Base-by-base conservation (phyloP, 2,113 vertebrate species). In the Nanorana parkeri region DNA sequence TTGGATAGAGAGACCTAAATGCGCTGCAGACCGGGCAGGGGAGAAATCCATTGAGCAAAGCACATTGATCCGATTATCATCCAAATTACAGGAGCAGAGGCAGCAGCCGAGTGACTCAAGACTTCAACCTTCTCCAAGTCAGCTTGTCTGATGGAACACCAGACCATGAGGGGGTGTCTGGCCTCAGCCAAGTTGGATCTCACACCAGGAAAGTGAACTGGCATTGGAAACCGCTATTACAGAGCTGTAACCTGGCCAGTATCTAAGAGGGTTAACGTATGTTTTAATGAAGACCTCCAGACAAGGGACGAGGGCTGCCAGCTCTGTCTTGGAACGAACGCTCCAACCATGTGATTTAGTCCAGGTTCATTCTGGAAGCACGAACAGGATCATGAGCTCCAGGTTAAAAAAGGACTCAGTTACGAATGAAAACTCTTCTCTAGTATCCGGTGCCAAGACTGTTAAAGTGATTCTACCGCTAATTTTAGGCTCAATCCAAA, bases 51-150 rank as follows among this genome's bases (percentile, higher is more conserved):
- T 83, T 8, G 63, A 68, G 63, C 52, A 11, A 76, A 68, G 69
- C 80, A 83, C 80, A 83, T 83, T 83, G 80, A 83, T 83, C 80
- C 80, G 72, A 83, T 83, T 83, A 83, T 83, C 80, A 76, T 83
- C 80, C 80, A 83, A 83, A 83, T 76, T 83, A 83, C 80, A 76
- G 80, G 36, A 83, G 80, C 80, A 83, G 72, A 63, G 66, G 78
- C 67, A 54, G 73, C 80, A 71, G 67, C 32, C 28, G 72, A 76
- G 76, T 83, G 72, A 76, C 80, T 83, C 80, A 83, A 76, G 72
- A 83, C 68, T 83, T 83, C 80, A 83, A 68, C 54, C 63, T 83
- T 75, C 80, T 83, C 80, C 72, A 83, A 83, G 80, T 76, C 28
- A 83, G 72, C 80, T 83, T 75, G 80, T 83, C 72, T 83, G 72